Conservation (phyloP, 2,113 vertebrate genomes). For the Periophthalmodon schlosseri region DNA sequence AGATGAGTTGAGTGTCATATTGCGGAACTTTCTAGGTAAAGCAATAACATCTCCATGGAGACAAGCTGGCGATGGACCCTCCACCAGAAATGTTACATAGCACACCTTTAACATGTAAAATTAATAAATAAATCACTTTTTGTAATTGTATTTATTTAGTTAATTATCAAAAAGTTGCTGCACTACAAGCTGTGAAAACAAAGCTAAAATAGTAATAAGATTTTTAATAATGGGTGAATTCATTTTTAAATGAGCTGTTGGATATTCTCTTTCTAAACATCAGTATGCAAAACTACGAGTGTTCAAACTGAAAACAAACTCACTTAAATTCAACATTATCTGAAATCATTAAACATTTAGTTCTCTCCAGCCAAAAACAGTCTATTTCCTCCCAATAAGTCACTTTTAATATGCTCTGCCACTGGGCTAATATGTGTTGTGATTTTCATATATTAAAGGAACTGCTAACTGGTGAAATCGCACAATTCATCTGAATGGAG, state of each 20-base stretch:
- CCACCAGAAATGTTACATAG: no score
- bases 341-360: slow-evolving; percentile 34
- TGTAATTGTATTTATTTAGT: no score
- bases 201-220: neutral
- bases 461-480: slow-evolving; percentile 16
- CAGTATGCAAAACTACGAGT: neutral
- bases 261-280: neutral
- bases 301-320: slow-evolving; percentile 2
- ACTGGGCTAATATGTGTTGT: slow-evolving; percentile 18
- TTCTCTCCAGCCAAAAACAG: slow-evolving; percentile 4
- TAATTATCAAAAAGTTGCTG: neutral
- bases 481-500: slow-evolving; percentile 38
- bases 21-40: no score
- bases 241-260: neutral
- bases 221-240: neutral
- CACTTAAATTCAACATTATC: neutral
- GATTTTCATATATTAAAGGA: slow-evolving; percentile 1
- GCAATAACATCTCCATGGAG: no score
- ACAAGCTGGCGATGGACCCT: no score
- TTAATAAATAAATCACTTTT: no score
- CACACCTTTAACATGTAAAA: no score
- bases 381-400: slow-evolving; percentile 5
- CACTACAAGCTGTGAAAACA: neutral
- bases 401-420: slow-evolving; percentile 19
- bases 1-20: no score